Evolutionary conservation across 2,113 vertebrate species (phyloP).

Genomic region (Pluvialis apricaria): DNA sequence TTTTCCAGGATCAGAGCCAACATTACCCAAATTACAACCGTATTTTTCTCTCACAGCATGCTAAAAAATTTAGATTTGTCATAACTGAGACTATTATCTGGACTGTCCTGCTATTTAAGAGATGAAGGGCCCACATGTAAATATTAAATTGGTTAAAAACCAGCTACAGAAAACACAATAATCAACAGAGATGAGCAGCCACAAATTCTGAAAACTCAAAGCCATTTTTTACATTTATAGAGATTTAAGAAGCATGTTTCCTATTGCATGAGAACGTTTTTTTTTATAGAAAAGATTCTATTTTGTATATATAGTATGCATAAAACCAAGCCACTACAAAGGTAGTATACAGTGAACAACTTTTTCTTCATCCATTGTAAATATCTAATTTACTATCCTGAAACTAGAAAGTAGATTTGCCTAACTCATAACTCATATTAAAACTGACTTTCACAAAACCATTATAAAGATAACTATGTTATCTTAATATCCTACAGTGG

Average conservation of each 20-base stretch:
- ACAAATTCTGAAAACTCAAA: neutral
- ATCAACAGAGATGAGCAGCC: neutral
- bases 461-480: conserved; percentile 23
- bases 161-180: neutral
- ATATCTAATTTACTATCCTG: neutral
- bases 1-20: neutral
- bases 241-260: neutral
- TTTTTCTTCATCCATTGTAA: neutral
- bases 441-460: conserved; percentile 12
- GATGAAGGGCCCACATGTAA: neutral
- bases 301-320: neutral
- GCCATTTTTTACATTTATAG: neutral
- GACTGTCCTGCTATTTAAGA: neutral
- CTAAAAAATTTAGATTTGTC: neutral
- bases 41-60: neutral
- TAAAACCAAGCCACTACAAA: neutral
- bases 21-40: neutral
- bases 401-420: neutral
- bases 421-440: neutral
- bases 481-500: conserved; percentile 4
- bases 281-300: neutral
- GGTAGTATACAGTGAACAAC: neutral
- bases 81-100: neutral
- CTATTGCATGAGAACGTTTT: neutral
- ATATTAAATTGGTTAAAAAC: neutral